phyloP scores from a whole-genome alignment of 2,113 vertebrate species.

The Sula dactylatra region DNA sequence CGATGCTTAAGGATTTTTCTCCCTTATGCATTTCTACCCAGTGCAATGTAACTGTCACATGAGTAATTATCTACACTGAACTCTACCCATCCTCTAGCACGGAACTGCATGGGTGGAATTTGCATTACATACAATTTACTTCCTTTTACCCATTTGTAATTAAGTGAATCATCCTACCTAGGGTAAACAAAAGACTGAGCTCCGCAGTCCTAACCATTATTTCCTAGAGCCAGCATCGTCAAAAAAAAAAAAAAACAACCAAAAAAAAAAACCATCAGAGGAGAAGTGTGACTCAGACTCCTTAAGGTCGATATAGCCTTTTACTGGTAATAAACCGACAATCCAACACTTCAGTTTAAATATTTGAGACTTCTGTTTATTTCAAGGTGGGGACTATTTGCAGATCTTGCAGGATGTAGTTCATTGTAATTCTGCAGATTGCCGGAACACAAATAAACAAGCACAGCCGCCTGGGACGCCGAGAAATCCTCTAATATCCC shows the following conservation, averaged over 20 bases:
- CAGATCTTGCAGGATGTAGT: constrained; percentile 32
- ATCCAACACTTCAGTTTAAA: constrained; percentile 35
- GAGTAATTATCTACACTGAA: not conserved
- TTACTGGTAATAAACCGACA: not conserved
- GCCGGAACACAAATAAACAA: constrained; percentile 42
- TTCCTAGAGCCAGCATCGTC: not conserved
- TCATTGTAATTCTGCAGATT: not conserved
- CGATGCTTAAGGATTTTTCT: not conserved
- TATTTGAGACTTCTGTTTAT: constrained; percentile 62
- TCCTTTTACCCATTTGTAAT: constrained; percentile 41
- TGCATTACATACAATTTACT: not conserved
- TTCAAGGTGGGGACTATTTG: constrained; percentile 58
- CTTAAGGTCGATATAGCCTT: not conserved
- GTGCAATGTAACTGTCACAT: not conserved
- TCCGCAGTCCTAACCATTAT: not conserved
- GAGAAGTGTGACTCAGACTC: not conserved
- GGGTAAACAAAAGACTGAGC: not conserved
- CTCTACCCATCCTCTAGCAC: not conserved
- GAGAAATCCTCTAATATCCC: not conserved
- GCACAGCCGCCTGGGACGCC: not conserved
- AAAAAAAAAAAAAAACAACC: not conserved
- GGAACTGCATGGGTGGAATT: not conserved
- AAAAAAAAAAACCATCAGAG: not conserved
- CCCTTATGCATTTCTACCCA: not conserved
- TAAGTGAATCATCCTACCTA: not conserved